These are phyloP conservation scores for Fragum whitleyi DNA, from an alignment of 2,888 invertebrate genomes.

Conservation along the genomic window DNA sequence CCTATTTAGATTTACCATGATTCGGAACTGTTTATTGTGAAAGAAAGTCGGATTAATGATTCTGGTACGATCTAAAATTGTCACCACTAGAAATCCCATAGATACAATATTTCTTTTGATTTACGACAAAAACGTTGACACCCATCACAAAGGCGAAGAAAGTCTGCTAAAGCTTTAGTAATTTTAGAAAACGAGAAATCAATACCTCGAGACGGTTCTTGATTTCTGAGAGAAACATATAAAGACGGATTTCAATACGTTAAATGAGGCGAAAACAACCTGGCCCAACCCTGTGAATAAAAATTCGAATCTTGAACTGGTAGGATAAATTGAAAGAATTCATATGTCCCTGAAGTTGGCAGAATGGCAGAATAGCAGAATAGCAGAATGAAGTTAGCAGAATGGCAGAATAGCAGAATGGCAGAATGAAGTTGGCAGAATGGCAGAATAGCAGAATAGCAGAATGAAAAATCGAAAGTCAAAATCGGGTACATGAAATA, in stretches of 20 bases:
- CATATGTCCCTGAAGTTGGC: too few relatives aligned
- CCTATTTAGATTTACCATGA: too few relatives aligned
- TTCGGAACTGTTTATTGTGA: background rate
- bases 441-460: too few relatives aligned
- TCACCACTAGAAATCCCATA: slow-evolving; percentile 11
- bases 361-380: too few relatives aligned
- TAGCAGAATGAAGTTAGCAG: too few relatives aligned
- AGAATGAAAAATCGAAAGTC: too few relatives aligned
- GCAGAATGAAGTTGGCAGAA: too few relatives aligned
- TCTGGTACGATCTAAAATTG: slow-evolving; percentile 3
- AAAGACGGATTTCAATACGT: slow-evolving; percentile 1
- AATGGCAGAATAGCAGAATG: too few relatives aligned
- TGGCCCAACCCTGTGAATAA: background rate
- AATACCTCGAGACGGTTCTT: background rate
- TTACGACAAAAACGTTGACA: slow-evolving; percentile 15
- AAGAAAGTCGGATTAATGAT: slow-evolving; percentile 11
- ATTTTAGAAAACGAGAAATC: background rate
- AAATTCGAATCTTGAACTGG: background rate
- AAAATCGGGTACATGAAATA: too few relatives aligned
- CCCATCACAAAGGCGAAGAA: slow-evolving; percentile 5
- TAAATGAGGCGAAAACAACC: background rate
- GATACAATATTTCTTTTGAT: slow-evolving; percentile 26
- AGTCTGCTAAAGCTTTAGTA: slow-evolving; percentile 13
- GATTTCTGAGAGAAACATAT: background rate
- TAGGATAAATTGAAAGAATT: too few relatives aligned